Conservation (phyloP, 2,113 vertebrate species). For the Scytalopus superciliaris region DNA sequence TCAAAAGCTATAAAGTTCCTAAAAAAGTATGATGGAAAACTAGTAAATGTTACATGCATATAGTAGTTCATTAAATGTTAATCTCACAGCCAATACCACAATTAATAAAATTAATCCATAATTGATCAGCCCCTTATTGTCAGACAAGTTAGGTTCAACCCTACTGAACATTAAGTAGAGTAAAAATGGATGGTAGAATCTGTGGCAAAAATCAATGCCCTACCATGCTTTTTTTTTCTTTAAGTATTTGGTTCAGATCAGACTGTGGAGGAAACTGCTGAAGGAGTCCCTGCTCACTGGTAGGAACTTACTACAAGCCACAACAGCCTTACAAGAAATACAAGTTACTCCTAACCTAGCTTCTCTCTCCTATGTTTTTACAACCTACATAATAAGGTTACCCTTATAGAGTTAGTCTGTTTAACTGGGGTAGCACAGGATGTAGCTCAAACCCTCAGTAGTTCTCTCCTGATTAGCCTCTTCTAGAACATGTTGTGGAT, state of each 20-base stretch:
- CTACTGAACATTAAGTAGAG: no score
- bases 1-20: background rate
- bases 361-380: background rate
- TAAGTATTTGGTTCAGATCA: background rate
- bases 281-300: background rate
- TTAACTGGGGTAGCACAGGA: background rate
- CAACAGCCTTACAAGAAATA: background rate
- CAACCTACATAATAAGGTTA: background rate
- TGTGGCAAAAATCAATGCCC: background rate
- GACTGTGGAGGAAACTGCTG: background rate
- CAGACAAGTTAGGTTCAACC: background rate
- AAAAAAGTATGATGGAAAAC: background rate
- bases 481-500: background rate
- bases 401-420: background rate
- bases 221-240: background rate
- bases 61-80: background rate
- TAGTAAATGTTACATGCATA: background rate
- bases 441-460: background rate
- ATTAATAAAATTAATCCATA: rapidly evolving
- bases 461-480: background rate
- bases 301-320: background rate
- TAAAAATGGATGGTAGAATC: no score
- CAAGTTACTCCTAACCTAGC: background rate
- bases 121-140: background rate
- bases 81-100: rapidly evolving